Evolutionary conservation across 2,888 invertebrate genomes (phyloP), one percentile per base, ranked within the genome.

Genomic region (Dryococelus australis): DNA sequence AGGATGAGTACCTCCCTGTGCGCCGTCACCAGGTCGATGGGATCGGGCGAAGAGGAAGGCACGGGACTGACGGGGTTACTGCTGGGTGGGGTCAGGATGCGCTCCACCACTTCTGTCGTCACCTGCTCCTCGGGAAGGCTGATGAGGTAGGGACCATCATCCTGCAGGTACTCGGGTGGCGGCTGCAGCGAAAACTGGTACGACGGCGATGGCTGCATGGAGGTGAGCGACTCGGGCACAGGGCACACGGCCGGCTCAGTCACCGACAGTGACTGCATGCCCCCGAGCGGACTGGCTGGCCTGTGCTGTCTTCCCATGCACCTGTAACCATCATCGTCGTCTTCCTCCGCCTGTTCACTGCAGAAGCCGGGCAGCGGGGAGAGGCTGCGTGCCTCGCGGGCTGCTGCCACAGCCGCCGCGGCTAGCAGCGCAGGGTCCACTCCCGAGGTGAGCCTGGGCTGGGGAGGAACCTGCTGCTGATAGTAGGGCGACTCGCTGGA

Each of bases 1-100:
- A 97, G 92, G 88, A 95, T 96, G 91, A 94, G 93, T 87, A 94
- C 93, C 91, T 95, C 95, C 43, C 94, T 93, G 88, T 93, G 93
- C 0, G 91, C 91, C 90, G 94, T 92, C 84, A 93, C 91, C 91
- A 94, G 91, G 81, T 93, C 93, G 85, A 94, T 92, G 86, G 94
- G 93, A 90, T 94, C 94, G 0, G 94, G 94, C 27, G 94, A 94
- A 43, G 93, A 92, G 27, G 93, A 93, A 24, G 94, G 93, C 87
- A 92, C 92, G 12, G 94, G 94, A 87, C 94, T 93, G 2, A 93
- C 93, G 0, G 94, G 94, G 90, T 94, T 94, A 86, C 94, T 94
- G 89, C 94, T 94, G 8, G 95, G 94, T 3, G 96, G 95, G 24
- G 86, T 84, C 85, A 85, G 86, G 24, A 87, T 78, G 79, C 84